Percentiles rank a stretch among this genome's conserved stretches.
These are phyloP conservation scores for Maconellicoccus hirsutus DNA, from an alignment of 1,140 invertebrate species.

Conservation along the genomic window DNA sequence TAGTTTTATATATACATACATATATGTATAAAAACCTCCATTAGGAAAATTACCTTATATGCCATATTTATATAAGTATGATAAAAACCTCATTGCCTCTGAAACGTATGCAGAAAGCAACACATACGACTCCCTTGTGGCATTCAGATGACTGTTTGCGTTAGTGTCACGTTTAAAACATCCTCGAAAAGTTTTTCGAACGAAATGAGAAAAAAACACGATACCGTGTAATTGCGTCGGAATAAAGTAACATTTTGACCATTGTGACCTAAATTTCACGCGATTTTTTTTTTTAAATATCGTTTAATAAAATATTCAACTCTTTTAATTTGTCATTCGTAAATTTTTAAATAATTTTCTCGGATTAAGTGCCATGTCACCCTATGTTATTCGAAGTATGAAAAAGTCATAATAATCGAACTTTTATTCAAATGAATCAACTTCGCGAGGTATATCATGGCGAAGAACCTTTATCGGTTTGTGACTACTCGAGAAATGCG, in stretches of 20 bases:
- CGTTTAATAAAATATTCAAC: too few species aligned
- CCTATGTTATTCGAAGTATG: too few species aligned
- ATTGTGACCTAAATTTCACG: background rate
- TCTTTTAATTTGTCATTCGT: too few species aligned
- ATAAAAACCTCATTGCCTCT: conserved; percentile 8
- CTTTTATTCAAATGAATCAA: too few species aligned
- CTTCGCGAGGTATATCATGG: too few species aligned
- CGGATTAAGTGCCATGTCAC: too few species aligned
- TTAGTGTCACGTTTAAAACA: conserved; percentile 9
- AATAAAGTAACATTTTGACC: background rate
- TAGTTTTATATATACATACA: background rate
- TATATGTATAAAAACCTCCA: background rate
- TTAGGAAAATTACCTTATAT: conserved; percentile 9
- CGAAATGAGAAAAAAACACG: conserved; percentile 4
- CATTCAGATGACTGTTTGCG: background rate
- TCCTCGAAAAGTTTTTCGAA: conserved; percentile 4
- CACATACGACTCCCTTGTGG: conserved; percentile 6
- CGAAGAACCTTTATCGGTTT: background rate
- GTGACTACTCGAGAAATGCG: background rate
- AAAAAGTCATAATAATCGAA: too few species aligned
- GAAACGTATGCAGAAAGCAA: conserved; percentile 3
- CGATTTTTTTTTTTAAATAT: too few species aligned
- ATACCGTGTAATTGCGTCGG: background rate
- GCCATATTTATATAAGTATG: conserved; percentile 5
- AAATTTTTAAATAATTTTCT: too few species aligned